phyloP scores from a whole-genome alignment of 2,113 vertebrate genomes.

The Shinisaurus crocodilurus region DNA sequence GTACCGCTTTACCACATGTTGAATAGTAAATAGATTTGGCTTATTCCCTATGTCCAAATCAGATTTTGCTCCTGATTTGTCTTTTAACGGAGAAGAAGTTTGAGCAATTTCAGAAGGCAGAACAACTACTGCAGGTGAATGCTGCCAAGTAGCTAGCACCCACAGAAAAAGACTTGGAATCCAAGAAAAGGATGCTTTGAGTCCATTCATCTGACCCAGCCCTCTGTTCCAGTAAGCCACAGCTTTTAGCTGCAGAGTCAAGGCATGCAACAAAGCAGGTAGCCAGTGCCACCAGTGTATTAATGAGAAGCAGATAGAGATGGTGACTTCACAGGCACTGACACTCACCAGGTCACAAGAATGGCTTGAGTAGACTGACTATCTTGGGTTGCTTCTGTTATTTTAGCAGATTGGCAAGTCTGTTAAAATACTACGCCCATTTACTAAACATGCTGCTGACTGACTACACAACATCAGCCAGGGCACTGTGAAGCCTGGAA shows the following conservation, averaged over 20 bases:
- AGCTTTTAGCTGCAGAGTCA: neutral
- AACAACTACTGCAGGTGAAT: neutral
- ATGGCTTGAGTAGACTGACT: slow-evolving; percentile 28
- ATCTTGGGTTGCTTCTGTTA: slow-evolving; percentile 36
- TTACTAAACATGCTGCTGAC: slow-evolving; percentile 40
- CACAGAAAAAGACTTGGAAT: neutral
- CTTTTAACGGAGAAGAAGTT: neutral
- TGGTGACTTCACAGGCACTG: slow-evolving; percentile 7
- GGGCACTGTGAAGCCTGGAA: neutral
- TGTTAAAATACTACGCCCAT: slow-evolving; percentile 35
- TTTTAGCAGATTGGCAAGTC: slow-evolving; percentile 48
- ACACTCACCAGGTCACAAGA: slow-evolving; percentile 16
- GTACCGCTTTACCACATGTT: no score
- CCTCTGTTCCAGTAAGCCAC: slow-evolving; percentile 29
- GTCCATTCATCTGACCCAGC: neutral
- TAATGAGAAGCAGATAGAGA: slow-evolving; percentile 52
- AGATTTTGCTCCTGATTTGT: neutral
- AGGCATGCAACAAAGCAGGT: neutral
- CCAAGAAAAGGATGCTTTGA: neutral
- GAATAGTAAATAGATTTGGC: neutral
- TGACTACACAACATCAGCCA: slow-evolving; percentile 34
- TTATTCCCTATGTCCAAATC: neutral
- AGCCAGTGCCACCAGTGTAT: slow-evolving; percentile 14
- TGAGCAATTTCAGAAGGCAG: neutral
- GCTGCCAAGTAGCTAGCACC: neutral